These are phyloP conservation scores for Drosophila pallidifrons DNA, from an alignment of 1,140 invertebrate species.

Conservation along the genomic window DNA sequence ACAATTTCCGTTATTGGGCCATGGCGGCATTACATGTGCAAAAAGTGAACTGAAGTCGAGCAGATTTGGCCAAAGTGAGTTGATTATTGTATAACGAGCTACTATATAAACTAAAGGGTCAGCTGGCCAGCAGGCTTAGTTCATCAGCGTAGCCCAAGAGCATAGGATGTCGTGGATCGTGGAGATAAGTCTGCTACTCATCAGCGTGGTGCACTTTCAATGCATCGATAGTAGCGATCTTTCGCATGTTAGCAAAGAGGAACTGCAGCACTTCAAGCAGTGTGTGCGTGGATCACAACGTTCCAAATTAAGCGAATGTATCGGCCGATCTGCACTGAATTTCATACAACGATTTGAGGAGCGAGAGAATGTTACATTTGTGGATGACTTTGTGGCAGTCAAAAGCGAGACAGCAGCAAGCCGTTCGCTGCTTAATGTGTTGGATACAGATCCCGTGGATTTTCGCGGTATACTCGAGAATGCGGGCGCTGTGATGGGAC, in stretches of 20 bases:
- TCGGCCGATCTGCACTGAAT: slow-evolving; percentile 89
- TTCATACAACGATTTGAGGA: slow-evolving; percentile 88
- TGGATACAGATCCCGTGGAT: slow-evolving; percentile 90
- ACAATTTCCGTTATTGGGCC: slow-evolving; percentile 82
- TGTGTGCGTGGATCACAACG: slow-evolving; percentile 66
- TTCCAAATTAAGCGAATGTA: slow-evolving; percentile 86
- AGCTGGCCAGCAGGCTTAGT: slow-evolving; percentile 66
- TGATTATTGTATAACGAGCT: slow-evolving; percentile 71
- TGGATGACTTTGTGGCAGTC: slow-evolving; percentile 87
- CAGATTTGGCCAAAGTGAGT: slow-evolving; percentile 54
- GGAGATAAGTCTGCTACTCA: slow-evolving; percentile 19
- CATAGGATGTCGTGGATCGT: slow-evolving; percentile 42
- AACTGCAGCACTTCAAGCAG: slow-evolving; percentile 68
- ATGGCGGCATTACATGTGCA: slow-evolving; percentile 62
- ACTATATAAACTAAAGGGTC: slow-evolving; percentile 65
- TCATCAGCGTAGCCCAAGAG: slow-evolving; percentile 11
- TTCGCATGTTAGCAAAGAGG: slow-evolving; percentile 38
- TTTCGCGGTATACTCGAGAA: slow-evolving; percentile 89
- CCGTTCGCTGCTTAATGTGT: slow-evolving; percentile 86
- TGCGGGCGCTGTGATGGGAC: slow-evolving; percentile 89
- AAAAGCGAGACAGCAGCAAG: slow-evolving; percentile 86
- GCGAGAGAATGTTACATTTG: slow-evolving; percentile 88
- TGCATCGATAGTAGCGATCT: slow-evolving; percentile 37
- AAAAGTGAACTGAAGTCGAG: slow-evolving; percentile 60
- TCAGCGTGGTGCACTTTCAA: slow-evolving; percentile 35